phyloP scores from a whole-genome alignment of 2,797 vertebrate genomes.

The Uromys caudimaculatus region DNA sequence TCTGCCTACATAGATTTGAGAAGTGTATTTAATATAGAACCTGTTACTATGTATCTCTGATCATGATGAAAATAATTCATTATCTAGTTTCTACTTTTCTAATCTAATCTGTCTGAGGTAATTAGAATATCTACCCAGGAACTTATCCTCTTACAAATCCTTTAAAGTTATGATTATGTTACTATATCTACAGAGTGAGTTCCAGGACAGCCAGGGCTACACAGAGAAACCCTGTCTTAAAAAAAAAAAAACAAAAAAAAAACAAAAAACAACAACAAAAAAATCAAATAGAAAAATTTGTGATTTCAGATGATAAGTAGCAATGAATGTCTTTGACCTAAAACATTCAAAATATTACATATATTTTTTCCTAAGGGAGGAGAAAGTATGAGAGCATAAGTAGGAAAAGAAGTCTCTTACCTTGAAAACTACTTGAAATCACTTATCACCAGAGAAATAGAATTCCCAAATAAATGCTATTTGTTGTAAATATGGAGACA shows the following conservation, averaged over 20 bases:
- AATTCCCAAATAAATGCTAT: neutral
- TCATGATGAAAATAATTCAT: constrained; percentile 18
- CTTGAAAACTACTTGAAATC: neutral
- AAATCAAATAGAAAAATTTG: no score
- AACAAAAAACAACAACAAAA: no score
- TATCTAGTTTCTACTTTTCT: neutral
- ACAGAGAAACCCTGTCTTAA: no score
- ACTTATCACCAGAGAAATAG: neutral
- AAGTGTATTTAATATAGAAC: neutral
- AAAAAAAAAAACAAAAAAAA: no score
- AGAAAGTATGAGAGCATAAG: neutral
- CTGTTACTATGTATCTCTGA: neutral
- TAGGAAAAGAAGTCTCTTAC: neutral
- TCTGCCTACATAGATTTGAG: neutral
- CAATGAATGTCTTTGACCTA: neutral
- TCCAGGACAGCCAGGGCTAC: no score
- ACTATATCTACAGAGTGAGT: no score
- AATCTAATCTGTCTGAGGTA: neutral
- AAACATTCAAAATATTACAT: neutral
- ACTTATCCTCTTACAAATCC: neutral
- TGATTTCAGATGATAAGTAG: neutral
- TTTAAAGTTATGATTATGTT: neutral
- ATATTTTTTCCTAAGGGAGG: neutral
- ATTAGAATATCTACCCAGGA: constrained; percentile 12
- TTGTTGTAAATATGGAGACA: neutral